Percentiles rank a stretch among this genome's conserved stretches.
phyloP scores from a whole-genome alignment of 2,113 vertebrate genomes.

The Sapayoa aenigma region DNA sequence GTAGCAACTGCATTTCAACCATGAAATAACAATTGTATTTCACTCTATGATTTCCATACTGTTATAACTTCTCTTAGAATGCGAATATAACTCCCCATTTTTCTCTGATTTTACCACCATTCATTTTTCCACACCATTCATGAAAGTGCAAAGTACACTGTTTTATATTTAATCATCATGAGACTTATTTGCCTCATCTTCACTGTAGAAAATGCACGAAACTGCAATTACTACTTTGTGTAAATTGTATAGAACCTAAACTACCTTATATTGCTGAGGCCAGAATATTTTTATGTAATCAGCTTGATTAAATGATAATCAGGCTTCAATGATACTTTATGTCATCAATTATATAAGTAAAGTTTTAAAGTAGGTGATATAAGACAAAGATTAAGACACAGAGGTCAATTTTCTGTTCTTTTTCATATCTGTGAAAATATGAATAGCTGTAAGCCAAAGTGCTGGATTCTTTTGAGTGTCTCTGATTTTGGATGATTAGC shows the following conservation, averaged over 20 bases:
- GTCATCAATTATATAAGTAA: slow-evolving; percentile 11
- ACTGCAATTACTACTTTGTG: background rate
- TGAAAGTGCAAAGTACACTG: background rate
- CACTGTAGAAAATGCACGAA: background rate
- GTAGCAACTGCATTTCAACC: background rate
- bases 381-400: background rate
- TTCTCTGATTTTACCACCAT: background rate
- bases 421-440: background rate
- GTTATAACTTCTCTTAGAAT: background rate
- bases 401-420: background rate
- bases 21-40: background rate
- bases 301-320: slow-evolving; percentile 44
- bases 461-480: background rate
- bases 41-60: background rate
- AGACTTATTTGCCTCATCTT: background rate
- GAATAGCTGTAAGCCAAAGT: background rate
- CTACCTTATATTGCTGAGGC: background rate
- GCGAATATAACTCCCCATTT: background rate
- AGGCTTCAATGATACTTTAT: background rate
- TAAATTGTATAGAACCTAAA: background rate
- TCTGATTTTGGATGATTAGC: background rate
- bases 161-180: background rate
- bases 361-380: background rate
- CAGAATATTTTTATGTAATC: slow-evolving; percentile 25
- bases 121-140: background rate